Evolutionary conservation across 2,797 vertebrate genomes (phyloP).

Genomic region (Karalla daura): DNA sequence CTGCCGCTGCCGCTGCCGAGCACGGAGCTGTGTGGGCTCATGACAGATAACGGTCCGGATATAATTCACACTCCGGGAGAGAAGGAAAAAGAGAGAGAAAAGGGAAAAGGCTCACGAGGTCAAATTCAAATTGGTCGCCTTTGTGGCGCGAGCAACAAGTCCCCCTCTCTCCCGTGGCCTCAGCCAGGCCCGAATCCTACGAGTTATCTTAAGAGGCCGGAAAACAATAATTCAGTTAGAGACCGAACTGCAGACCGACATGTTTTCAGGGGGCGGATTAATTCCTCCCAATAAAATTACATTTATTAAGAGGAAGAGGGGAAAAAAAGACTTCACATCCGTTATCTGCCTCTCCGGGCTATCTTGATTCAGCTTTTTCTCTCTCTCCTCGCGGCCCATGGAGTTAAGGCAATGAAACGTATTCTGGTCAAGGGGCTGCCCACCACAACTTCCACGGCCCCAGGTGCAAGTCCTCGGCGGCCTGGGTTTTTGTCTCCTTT

Average conservation of each 20-base stretch:
- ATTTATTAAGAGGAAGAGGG: neutral
- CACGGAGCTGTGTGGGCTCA: conserved; percentile 35
- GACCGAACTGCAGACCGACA: neutral
- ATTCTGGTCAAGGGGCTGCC: no score
- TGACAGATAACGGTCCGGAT: conserved; percentile 40
- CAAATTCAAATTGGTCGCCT: conserved; percentile 20
- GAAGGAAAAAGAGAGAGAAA: no score
- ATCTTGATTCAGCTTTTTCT: neutral
- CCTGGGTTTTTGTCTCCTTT: no score
- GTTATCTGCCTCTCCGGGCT: neutral
- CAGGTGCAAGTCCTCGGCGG: no score
- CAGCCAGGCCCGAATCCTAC: conserved; percentile 4
- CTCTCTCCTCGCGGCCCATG: neutral
- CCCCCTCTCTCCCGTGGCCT: conserved; percentile 17
- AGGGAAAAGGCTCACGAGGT: no score
- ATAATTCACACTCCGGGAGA: conserved; percentile 26
- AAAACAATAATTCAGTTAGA: conserved; percentile 30
- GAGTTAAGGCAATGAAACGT: neutral
- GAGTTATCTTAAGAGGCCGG: conserved; percentile 15
- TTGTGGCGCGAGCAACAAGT: neutral
- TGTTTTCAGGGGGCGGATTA: conserved; percentile 26
- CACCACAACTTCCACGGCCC: no score
- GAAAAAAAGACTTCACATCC: conserved; percentile 4
- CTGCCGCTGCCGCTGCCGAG: no score
- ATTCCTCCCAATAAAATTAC: neutral